Percentiles rank a stretch among this genome's conserved stretches.
These are phyloP conservation scores for Corythaeola cristata DNA, from an alignment of 2,113 vertebrate genomes.

Conservation along the genomic window DNA sequence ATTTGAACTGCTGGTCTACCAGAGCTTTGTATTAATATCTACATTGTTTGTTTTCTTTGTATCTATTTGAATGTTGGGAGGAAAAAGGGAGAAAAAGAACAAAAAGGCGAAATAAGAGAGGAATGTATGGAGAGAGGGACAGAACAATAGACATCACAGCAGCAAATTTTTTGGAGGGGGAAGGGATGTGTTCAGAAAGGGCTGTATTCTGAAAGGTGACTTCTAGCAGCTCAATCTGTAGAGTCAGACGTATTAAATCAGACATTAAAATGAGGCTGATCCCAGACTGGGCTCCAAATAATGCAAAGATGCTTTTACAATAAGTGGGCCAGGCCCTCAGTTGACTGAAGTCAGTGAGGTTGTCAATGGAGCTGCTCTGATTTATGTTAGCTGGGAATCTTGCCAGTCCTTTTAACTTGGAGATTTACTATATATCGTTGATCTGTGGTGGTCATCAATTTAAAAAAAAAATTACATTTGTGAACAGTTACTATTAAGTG, in stretches of 20 bases:
- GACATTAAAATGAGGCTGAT: not conserved
- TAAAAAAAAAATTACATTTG: not conserved
- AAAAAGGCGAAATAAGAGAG: not conserved
- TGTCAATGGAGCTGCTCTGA: constrained; percentile 22
- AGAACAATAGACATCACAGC: not conserved
- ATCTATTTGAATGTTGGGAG: not conserved
- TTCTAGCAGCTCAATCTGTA: not conserved
- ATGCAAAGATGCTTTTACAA: not conserved
- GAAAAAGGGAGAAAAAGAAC: not conserved
- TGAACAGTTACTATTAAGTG: constrained; percentile 36
- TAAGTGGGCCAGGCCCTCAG: constrained; percentile 30
- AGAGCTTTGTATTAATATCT: not conserved
- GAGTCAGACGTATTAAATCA: not conserved
- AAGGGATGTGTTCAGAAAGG: not conserved
- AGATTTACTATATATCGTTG: constrained; percentile 47
- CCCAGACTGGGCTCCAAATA: constrained; percentile 14
- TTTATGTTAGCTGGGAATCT: constrained; percentile 44
- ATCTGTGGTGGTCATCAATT: constrained; percentile 54
- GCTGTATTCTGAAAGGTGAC: not conserved
- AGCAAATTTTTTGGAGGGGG: not conserved
- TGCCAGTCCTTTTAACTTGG: constrained; percentile 56
- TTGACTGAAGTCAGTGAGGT: not conserved
- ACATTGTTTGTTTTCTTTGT: not conserved
- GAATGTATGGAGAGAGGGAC: not conserved
- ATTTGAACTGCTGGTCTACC: not conserved